Percentiles rank a stretch among this genome's conserved stretches.
These are phyloP conservation scores for Struthio camelus DNA, from an alignment of 2,113 vertebrate genomes.

Conservation along the genomic window DNA sequence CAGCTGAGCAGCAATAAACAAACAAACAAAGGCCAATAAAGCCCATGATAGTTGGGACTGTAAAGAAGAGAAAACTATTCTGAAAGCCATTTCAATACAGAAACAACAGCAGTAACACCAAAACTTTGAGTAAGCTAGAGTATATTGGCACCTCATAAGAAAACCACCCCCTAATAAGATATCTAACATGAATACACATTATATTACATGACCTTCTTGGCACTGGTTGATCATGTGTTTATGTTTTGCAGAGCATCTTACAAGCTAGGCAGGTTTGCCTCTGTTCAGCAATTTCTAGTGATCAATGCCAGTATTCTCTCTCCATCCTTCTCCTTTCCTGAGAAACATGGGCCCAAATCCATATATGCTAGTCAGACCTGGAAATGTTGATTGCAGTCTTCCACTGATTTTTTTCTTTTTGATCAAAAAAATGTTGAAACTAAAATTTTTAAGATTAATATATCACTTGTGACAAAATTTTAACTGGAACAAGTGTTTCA, in stretches of 20 bases:
- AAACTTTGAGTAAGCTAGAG: neutral
- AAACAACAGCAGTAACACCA: neutral
- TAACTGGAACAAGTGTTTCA: neutral
- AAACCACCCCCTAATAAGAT: accelerated
- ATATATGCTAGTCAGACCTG: neutral
- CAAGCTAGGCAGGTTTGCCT: neutral
- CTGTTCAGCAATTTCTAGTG: neutral
- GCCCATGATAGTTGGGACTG: neutral
- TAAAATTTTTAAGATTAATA: neutral
- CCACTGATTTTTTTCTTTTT: neutral
- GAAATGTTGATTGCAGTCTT: neutral
- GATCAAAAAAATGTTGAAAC: neutral
- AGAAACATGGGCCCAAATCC: neutral
- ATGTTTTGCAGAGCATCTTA: neutral
- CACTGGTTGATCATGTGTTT: neutral
- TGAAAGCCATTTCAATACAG: neutral
- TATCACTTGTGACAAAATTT: neutral
- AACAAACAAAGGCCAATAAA: neutral
- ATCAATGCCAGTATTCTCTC: neutral
- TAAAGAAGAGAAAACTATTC: neutral
- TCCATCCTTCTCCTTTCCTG: neutral
- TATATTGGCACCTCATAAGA: neutral
- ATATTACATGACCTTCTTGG: neutral
- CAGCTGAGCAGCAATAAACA: slow-evolving; percentile 32
- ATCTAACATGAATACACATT: neutral